Percentiles rank a stretch among this genome's conserved stretches.
phyloP scores from a whole-genome alignment of 2,888 invertebrate species.

The Epirrita christyi region DNA sequence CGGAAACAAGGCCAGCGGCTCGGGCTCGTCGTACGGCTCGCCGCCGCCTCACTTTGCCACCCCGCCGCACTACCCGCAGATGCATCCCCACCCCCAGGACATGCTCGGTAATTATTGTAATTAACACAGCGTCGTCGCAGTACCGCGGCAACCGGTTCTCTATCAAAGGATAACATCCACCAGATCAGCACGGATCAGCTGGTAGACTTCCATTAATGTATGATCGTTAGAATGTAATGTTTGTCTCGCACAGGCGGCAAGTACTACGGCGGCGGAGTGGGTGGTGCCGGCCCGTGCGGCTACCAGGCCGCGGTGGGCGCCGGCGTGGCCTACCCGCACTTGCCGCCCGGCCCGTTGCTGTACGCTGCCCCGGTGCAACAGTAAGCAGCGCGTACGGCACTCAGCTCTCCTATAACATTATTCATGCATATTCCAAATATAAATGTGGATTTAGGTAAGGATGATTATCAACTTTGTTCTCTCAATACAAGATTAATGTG shows the following conservation, averaged over 20 bases:
- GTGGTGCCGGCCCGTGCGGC: conserved; percentile 84
- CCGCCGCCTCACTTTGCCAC: conserved; percentile 80
- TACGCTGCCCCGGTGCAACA: conserved; percentile 90
- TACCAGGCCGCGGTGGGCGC: conserved; percentile 88
- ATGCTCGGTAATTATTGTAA: conserved; percentile 66
- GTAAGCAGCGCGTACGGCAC: conserved; percentile 69
- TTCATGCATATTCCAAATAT: conserved; percentile 42
- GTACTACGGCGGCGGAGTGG: conserved; percentile 89
- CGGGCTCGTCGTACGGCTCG: conserved; percentile 77
- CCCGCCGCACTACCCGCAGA: conserved; percentile 74
- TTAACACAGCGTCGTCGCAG: too few relatives aligned
- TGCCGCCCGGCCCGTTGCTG: conserved; percentile 83
- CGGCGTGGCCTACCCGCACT: conserved; percentile 86
- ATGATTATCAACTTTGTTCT: conserved; percentile 34
- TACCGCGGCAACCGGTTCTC: too few relatives aligned
- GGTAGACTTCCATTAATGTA: background rate
- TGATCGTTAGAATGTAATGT: background rate
- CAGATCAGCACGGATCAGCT: too few relatives aligned
- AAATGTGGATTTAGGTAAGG: conserved; percentile 39
- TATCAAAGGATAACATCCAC: too few relatives aligned
- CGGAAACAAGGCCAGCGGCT: conserved; percentile 70
- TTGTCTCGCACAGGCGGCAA: conserved; percentile 84
- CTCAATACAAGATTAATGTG: conserved; percentile 34
- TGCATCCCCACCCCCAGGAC: conserved; percentile 82
- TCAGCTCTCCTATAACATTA: conserved; percentile 30